Base-by-base conservation (phyloP, 2,797 vertebrate species). In the Prunella strophiata region DNA sequence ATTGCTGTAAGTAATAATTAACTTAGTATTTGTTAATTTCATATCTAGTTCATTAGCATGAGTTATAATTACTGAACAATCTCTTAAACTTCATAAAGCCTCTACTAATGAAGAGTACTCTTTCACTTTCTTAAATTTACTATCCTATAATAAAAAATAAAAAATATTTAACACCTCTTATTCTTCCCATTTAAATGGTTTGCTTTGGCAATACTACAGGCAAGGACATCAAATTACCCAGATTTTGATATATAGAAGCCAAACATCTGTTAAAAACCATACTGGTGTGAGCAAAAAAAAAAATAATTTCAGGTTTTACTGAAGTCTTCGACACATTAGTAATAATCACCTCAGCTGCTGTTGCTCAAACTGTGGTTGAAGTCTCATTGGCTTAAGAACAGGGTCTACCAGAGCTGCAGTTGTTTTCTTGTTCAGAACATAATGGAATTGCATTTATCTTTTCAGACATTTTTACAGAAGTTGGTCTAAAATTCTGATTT, bases 21-120 rank as follows among this genome's bases (percentile, higher is more conserved):
- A 66, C 14, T 87, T 63, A 70, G 40, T 57, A 78, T 88, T 92
- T 89, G 15, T 81, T 94, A 94, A 96, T 89, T 94, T 93, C 25
- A 43, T 70, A 84, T 30, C 50, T 32, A 75, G 22, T 40, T 94
- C 62, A 84, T 92, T 86, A 91, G 12, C 45, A 63, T 45, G 67
- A 91, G 10, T 76, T 84, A 50, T 66, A 94, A 93, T 96, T 90
- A 92, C 23, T 48, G 47, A 90, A 68, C 5, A 62, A 86, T 50
- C 32, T 50, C 74, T 68, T 47, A 55, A 55, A 89, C 34, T 61
- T 77, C 67, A 78, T 23, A 93, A 75, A 89, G 30, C 16, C 13
- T 75, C 51, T 78, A 34, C 7, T 75, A 75, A 81, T 34, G 23
- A 85, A 83, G 18, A 21, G 6, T 18, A 72, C 29, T 19, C 11